Percentiles rank a stretch among this genome's conserved stretches.
phyloP scores from a whole-genome alignment of 2,113 vertebrate genomes.

The Atrichornis clamosus region DNA sequence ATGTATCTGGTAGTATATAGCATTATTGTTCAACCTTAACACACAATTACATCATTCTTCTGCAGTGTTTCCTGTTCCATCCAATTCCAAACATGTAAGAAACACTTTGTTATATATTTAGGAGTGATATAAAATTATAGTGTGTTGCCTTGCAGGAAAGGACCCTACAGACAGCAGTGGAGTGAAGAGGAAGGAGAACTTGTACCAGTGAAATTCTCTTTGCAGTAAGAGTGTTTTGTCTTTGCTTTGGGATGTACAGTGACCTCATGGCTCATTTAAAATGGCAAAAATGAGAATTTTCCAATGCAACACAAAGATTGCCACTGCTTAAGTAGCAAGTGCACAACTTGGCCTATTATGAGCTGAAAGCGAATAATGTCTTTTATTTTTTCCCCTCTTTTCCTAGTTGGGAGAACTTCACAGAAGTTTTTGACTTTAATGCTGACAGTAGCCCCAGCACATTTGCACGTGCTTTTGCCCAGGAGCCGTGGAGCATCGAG shows the following conservation, averaged over 20 bases:
- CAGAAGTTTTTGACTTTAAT: constrained; percentile 47
- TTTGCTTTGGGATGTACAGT: background rate
- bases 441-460: constrained; percentile 14
- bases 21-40: background rate
- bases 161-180: constrained; percentile 52
- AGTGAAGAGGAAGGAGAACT: constrained; percentile 44
- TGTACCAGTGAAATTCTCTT: constrained; percentile 39
- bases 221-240: constrained; percentile 21
- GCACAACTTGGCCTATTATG: background rate
- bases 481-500: background rate
- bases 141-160: constrained; percentile 38
- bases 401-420: constrained; percentile 43
- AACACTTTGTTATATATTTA: background rate
- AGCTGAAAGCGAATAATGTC: background rate
- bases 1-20: background rate
- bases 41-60: background rate
- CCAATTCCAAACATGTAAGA: background rate
- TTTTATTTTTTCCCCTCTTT: background rate
- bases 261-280: background rate
- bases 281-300: background rate
- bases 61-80: background rate
- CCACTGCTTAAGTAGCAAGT: background rate
- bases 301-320: background rate
- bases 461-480: constrained; percentile 17
- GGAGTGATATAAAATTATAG: background rate